phyloP scores from a whole-genome alignment of 2,797 vertebrate species.

The Spheniscus humboldti region DNA sequence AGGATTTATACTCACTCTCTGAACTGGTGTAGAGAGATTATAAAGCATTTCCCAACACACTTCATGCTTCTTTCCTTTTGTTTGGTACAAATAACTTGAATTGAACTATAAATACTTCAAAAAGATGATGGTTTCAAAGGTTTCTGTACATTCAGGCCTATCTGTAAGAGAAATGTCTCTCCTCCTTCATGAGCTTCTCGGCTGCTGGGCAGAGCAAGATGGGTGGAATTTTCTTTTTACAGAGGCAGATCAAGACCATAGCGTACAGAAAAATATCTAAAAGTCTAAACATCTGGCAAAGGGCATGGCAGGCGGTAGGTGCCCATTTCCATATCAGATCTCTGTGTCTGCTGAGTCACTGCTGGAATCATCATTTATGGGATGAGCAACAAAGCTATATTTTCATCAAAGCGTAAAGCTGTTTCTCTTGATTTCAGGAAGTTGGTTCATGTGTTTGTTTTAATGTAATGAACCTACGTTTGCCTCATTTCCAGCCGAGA shows the following conservation, averaged over 20 bases:
- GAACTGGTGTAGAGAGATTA: constrained; percentile 9
- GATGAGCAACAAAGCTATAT: background rate
- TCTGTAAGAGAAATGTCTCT: background rate
- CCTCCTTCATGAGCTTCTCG: background rate
- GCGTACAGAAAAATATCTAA: background rate
- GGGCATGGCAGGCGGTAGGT: background rate
- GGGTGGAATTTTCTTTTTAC: background rate
- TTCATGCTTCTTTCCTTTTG: constrained; percentile 41
- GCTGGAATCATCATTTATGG: background rate
- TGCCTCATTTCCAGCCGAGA: background rate
- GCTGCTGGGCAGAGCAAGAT: background rate
- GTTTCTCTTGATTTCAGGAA: background rate
- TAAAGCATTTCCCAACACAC: constrained; percentile 27
- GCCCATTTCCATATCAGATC: background rate
- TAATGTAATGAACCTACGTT: background rate
- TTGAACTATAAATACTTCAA: constrained; percentile 40
- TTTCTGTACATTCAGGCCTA: constrained; percentile 36
- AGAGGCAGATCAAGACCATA: background rate
- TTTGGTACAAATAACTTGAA: constrained; percentile 41
- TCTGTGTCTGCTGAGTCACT: background rate
- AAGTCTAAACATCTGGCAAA: background rate
- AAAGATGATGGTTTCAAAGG: background rate
- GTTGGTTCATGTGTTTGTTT: background rate
- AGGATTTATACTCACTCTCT: constrained; percentile 30
- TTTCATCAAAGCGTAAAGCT: background rate